phyloP scores from a whole-genome alignment of 2,888 invertebrate genomes.

The Drosophila atripex region DNA sequence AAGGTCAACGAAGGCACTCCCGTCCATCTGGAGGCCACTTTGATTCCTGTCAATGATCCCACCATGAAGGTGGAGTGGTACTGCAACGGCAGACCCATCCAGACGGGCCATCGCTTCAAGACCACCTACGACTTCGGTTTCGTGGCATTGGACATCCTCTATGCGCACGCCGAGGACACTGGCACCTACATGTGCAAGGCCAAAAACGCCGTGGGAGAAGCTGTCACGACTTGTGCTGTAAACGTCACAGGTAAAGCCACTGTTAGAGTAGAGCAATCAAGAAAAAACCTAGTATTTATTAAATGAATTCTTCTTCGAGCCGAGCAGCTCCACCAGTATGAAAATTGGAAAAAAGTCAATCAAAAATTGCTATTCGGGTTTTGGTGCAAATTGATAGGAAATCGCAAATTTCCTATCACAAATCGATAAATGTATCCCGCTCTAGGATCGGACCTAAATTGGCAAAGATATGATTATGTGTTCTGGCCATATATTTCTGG shows the following conservation, averaged over 20 bases:
- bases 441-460: neutral
- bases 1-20: conserved; percentile 93
- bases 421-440: neutral
- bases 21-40: conserved; percentile 96
- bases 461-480: neutral
- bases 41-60: conserved; percentile 98
- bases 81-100: conserved; percentile 96
- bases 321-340: neutral
- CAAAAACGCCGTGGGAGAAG: conserved; percentile 97
- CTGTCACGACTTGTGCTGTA: conserved; percentile 95
- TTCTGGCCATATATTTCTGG: neutral
- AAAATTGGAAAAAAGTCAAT: neutral
- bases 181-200: conserved; percentile 99
- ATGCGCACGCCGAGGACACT: conserved; percentile 98
- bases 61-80: conserved; percentile 99
- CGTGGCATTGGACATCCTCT: conserved; percentile 97
- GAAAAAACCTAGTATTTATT: too few species aligned
- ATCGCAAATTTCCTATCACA: too few species aligned
- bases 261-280: too few species aligned
- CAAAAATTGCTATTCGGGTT: neutral
- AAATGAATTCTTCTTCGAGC: too few species aligned
- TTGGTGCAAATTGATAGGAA: neutral
- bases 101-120: conserved; percentile 97
- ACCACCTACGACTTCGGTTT: conserved; percentile 99
- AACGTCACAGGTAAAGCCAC: conserved; percentile 89